Evolutionary conservation across 2,888 invertebrate species (phyloP), one percentile per base, ranked within the genome.

Genomic region (Caenorhabditis drosophilae): DNA sequence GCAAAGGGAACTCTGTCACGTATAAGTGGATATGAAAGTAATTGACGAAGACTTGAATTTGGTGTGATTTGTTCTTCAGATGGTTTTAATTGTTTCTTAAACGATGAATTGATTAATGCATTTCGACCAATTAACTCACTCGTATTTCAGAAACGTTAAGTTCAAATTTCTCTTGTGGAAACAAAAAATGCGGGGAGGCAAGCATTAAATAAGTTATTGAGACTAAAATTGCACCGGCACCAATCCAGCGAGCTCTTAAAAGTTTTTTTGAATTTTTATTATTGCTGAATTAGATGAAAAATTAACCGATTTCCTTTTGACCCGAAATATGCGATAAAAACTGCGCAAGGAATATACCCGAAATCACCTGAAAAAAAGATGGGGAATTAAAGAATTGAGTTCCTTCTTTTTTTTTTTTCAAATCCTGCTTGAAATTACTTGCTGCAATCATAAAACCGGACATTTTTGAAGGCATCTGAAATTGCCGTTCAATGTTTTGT

Each of bases 401-500:
- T n/a, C n/a, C n/a, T n/a, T n/a, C n/a, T n/a, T 16, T 44, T 26
- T 49, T 25, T n/a, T 4, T 6, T 26, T n/a, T 22, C n/a, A 36
- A 20, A 46, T n/a, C 18, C 12, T 41, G 9, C 20, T 16, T n/a
- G 2, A 42, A 67, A 74, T 56, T 42, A 81, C 80, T 79, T 1
- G 83, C 83, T 27, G 77, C 74, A 47, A 83, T 72, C 54, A 83
- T 73, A 45, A 80, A 74, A 7, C 83, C 83, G 12, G 80, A 79
- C 9, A 79, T 54, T 52, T 76, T 76, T 0, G 76, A 76, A 15
- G 83, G 77, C 49, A 83, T 81, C 47, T 78, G 77, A 58, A 83
- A 83, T 56, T 83, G 83, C 26, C 79, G 63, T 51, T 83, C 82
- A 45, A 82, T 83, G 46, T 76, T 79, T 47, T 82, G 82, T 3